phyloP scores from a whole-genome alignment of 1,140 invertebrate genomes.

The Zaprionus gabonicus region DNA sequence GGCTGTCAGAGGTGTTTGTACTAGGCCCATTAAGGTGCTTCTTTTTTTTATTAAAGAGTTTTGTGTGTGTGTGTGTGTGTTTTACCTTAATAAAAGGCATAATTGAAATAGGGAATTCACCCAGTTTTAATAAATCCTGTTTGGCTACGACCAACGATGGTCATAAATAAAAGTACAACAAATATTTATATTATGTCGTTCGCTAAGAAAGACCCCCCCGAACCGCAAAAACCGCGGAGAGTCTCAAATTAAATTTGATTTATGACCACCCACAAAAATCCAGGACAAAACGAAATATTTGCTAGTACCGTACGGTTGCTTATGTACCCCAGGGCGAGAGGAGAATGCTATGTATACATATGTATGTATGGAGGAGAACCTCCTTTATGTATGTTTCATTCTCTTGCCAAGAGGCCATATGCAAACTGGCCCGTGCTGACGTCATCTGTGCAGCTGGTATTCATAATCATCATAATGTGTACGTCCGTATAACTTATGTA shows the following conservation, averaged over 20 bases:
- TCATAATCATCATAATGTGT: not conserved
- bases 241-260: constrained; percentile 82
- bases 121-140: constrained; percentile 43
- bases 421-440: constrained; percentile 53
- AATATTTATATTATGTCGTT: constrained; percentile 41
- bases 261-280: constrained; percentile 53
- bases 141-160: constrained; percentile 22
- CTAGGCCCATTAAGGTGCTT: not conserved
- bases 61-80: not conserved
- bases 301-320: constrained; percentile 25
- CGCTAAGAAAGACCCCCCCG: constrained; percentile 16
- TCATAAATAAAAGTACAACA: constrained; percentile 45
- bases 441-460: constrained; percentile 45
- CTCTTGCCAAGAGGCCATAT: constrained; percentile 54
- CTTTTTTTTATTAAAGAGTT: no score
- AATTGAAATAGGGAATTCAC: constrained; percentile 38
- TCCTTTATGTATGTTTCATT: constrained; percentile 55
- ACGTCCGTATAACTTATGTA: not conserved
- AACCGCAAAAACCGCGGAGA: constrained; percentile 54
- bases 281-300: constrained; percentile 49
- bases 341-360: not conserved
- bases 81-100: constrained; percentile 21
- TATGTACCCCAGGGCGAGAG: not conserved
- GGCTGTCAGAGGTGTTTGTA: not conserved
- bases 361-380: not conserved